These are phyloP conservation scores for Heterodera schachtii DNA, from an alignment of 1,140 invertebrate species.

Conservation along the genomic window DNA sequence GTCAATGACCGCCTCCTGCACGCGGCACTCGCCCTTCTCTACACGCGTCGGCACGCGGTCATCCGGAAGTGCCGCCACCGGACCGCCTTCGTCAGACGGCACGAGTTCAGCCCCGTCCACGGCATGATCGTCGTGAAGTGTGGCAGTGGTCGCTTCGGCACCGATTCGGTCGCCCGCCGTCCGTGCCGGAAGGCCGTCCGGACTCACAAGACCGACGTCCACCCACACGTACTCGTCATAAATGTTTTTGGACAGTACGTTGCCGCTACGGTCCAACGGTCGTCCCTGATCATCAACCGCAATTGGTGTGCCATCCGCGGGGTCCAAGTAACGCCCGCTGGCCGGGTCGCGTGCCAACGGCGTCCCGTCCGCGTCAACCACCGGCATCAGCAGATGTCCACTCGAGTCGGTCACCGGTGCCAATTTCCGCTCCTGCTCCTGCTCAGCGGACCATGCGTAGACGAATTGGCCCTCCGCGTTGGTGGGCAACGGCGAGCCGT, in stretches of 20 bases:
- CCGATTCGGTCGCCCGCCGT: constrained; percentile 39
- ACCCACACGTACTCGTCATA: constrained; percentile 42
- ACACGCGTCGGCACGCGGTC: background rate
- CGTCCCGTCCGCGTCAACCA: constrained; percentile 43
- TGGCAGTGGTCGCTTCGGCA: background rate
- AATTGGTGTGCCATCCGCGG: constrained; percentile 35
- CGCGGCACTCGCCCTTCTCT: constrained; percentile 24
- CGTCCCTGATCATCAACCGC: constrained; percentile 44
- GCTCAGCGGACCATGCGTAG: constrained; percentile 15
- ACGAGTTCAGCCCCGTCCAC: background rate
- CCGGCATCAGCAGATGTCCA: constrained; percentile 47
- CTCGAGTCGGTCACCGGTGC: constrained; percentile 45
- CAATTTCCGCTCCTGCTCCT: constrained; percentile 6
- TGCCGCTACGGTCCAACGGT: constrained; percentile 36
- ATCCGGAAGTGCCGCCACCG: constrained; percentile 7
- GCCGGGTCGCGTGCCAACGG: constrained; percentile 3
- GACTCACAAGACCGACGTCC: constrained; percentile 18
- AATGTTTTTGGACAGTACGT: constrained; percentile 38
- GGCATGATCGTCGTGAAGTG: background rate
- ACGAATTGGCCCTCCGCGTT: constrained; percentile 45
- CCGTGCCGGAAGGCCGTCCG: constrained; percentile 44
- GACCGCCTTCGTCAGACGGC: background rate
- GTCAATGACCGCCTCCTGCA: constrained; percentile 35
- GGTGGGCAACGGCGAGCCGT: constrained; percentile 54
- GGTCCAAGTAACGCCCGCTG: constrained; percentile 34